A percentile compares a stretch with the other conserved stretches of the same genome.
Evolutionary conservation across 2,797 vertebrate genomes (phyloP).

Genomic region (Sarcophilus harrisii): DNA sequence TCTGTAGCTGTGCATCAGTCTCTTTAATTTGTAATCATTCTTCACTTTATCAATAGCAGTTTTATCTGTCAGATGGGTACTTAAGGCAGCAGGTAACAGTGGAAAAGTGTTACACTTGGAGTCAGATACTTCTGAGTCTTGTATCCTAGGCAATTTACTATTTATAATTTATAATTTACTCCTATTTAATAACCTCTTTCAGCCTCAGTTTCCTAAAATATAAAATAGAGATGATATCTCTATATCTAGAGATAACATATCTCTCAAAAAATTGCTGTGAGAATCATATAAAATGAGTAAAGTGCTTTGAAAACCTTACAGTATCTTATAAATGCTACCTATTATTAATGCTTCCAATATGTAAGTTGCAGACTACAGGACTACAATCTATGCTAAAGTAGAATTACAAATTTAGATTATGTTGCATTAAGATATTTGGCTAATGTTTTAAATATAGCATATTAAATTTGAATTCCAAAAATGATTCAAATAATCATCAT

Average conservation of each 20-base stretch:
- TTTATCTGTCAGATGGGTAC: not conserved
- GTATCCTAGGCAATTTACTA: not conserved
- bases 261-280: too few relatives aligned
- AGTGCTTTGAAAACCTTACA: too few relatives aligned
- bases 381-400: not conserved
- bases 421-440: not conserved
- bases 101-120: not conserved
- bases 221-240: too few relatives aligned
- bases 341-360: not conserved
- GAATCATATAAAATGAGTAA: too few relatives aligned
- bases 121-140: too few relatives aligned
- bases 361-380: not conserved
- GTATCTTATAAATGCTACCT: not conserved
- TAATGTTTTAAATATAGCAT: not conserved
- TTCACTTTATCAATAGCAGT: not conserved
- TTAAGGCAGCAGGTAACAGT: not conserved
- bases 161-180: too few relatives aligned
- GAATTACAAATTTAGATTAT: not conserved
- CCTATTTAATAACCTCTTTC: too few relatives aligned
- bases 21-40: not conserved
- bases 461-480: not conserved
- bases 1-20: too few relatives aligned
- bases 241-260: too few relatives aligned
- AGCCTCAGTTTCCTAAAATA: too few relatives aligned
- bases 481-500: not conserved